Base-by-base conservation (phyloP, 2,797 vertebrate species). In the Atherinosoma microstoma region DNA sequence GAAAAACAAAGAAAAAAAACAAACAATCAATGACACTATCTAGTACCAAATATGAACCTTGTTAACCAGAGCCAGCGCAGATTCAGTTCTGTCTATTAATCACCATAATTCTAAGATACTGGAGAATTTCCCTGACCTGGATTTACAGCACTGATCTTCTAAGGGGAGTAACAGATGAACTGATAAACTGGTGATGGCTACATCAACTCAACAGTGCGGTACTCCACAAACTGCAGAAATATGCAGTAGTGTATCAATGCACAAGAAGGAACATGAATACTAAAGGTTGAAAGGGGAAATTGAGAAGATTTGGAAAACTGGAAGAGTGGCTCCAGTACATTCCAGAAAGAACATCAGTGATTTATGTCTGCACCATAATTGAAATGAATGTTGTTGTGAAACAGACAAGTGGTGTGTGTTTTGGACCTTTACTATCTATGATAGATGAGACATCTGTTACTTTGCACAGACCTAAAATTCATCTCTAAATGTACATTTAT, bases 381-480 rank as follows among this genome's bases (percentile, higher is more conserved):
- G 69, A 84, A 91, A 90, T 81, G 16, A 91, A 89, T 89, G 83
- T 74, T 85, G 49, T 70, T 84, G 76, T 84, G 75, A 86, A 84
- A 83, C 71, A 89, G 84, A 85, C 83, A 86, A 84, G 79, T 82
- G 80, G 36, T 77, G 63, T 74, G 59, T 75, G 71, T 83, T 84
- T 75, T 79, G 62, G 36, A 87, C 70, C 67, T 27, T 49, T 73
- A 60, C 67, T 61, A 47, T 63, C 58, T 40, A 64, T 84, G 73
- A 88, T 84, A 56, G 67, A 91, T 86, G 79, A 69, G 59, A 61
- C 22, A 24, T 53, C 24, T 35, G 35, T 10, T 35, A 35, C 35
- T 35, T 35, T 35, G 35, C 51, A 53, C 51, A 24, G 13, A 53
- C 54, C 2, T 16, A 57, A 13, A 15, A 57, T 57, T 13, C 4